Percentiles rank a stretch among this genome's conserved stretches.
phyloP scores from a whole-genome alignment of 2,113 vertebrate species.

The Neolamprologus brichardi region DNA sequence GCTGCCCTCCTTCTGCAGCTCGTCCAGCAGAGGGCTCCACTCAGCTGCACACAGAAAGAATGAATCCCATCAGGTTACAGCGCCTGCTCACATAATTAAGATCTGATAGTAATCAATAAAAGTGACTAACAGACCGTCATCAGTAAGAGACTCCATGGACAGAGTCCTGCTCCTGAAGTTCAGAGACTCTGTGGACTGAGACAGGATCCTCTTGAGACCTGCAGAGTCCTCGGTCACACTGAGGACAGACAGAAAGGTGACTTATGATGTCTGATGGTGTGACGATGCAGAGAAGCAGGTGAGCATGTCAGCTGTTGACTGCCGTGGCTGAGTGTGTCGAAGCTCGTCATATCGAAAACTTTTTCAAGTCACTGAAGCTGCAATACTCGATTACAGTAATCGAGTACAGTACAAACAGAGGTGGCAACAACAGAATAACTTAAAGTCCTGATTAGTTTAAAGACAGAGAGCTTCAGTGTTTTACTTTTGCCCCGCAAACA shows the following conservation, averaged over 20 bases:
- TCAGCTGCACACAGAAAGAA: conserved; percentile 50
- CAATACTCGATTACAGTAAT: not conserved
- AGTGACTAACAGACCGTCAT: conserved; percentile 75
- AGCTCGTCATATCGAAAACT: not conserved
- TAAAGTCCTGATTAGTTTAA: not conserved
- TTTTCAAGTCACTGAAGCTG: not conserved
- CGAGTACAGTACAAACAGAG: not conserved
- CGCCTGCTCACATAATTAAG: not conserved
- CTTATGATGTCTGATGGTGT: not conserved
- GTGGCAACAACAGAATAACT: not conserved
- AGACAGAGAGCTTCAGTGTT: not conserved
- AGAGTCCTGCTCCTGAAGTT: conserved; percentile 88
- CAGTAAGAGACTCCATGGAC: conserved; percentile 89
- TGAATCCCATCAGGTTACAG: not conserved
- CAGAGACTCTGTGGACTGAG: conserved; percentile 90
- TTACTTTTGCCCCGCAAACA: not conserved
- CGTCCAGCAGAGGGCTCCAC: conserved; percentile 81
- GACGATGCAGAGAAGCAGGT: not conserved
- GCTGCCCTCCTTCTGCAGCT: conserved; percentile 80
- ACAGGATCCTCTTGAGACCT: conserved; percentile 86
- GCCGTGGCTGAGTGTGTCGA: not conserved
- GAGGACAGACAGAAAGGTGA: not conserved
- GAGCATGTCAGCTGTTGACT: not conserved
- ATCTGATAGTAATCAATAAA: not conserved
- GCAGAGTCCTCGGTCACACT: conserved; percentile 83